Evolutionary conservation across 2,797 vertebrate species (phyloP).

Genomic region (Emys orbicularis): DNA sequence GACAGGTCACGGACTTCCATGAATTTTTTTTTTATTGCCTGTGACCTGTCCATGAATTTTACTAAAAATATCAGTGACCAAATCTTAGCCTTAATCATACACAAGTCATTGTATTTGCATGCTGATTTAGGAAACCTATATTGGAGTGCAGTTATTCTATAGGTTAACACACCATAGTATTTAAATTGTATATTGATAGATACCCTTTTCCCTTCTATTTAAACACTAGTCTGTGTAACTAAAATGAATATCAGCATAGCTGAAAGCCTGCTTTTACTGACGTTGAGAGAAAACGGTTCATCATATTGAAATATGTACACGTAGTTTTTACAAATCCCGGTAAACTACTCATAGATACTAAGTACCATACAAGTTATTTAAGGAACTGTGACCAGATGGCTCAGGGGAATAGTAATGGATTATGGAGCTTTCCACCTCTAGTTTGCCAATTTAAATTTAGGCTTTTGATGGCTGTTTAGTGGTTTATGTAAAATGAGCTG

Average conservation of each 20-base stretch:
- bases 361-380: constrained; percentile 36
- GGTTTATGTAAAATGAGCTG: constrained; percentile 70
- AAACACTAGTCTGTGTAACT: neutral
- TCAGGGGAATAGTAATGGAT: constrained; percentile 59
- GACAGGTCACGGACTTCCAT: too few species aligned
- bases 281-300: neutral
- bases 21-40: too few species aligned
- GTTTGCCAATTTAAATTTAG: constrained; percentile 76
- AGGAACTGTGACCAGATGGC: constrained; percentile 66
- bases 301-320: neutral
- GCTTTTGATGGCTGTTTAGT: constrained; percentile 69
- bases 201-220: neutral
- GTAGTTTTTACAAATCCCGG: neutral
- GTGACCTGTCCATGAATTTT: too few species aligned
- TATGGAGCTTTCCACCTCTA: constrained; percentile 60
- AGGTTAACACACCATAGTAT: neutral
- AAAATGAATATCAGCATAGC: neutral
- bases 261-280: neutral
- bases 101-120: neutral
- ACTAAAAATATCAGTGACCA: too few species aligned
- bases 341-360: constrained; percentile 28
- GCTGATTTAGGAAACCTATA: neutral
- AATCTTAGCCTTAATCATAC: neutral
- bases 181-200: neutral
- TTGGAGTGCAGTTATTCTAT: neutral